Percentiles rank a stretch among this genome's conserved stretches.
Evolutionary conservation across 1,140 invertebrate genomes (phyloP).

Genomic region (Habropoda laboriosa): DNA sequence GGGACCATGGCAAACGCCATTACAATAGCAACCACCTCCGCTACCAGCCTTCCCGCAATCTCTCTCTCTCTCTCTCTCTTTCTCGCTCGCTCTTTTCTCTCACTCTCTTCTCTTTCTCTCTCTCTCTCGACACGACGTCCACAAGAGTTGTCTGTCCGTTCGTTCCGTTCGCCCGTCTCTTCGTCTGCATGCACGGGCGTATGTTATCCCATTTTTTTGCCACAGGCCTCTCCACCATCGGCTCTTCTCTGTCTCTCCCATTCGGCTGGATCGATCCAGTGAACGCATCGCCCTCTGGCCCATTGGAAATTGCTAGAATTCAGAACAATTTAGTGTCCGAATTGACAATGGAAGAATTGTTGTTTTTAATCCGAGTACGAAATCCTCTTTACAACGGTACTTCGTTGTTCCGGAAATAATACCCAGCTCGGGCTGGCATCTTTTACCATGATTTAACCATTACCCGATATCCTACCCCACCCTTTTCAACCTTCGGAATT

Average conservation of each 20-base stretch:
- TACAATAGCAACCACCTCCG: slow-evolving; percentile 66
- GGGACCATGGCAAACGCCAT: slow-evolving; percentile 70
- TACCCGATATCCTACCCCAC: not conserved
- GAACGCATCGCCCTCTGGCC: slow-evolving; percentile 60
- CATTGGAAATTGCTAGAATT: slow-evolving; percentile 60
- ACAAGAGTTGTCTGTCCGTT: slow-evolving; percentile 59
- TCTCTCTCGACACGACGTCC: slow-evolving; percentile 57
- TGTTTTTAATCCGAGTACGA: slow-evolving; percentile 26
- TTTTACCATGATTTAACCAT: not conserved
- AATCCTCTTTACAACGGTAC: slow-evolving; percentile 14
- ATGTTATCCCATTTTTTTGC: slow-evolving; percentile 72
- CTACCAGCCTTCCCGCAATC: slow-evolving; percentile 54
- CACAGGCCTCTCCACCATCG: slow-evolving; percentile 60
- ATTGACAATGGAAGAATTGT: slow-evolving; percentile 35
- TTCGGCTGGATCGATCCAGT: slow-evolving; percentile 59
- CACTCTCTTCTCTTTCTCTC: slow-evolving; percentile 32
- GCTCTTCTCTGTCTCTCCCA: slow-evolving; percentile 52
- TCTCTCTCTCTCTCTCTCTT: slow-evolving; percentile 40
- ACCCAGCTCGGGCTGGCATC: not conserved
- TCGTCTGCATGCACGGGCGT: slow-evolving; percentile 63
- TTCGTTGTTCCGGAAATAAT: slow-evolving; percentile 8
- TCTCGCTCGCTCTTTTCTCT: slow-evolving; percentile 22
- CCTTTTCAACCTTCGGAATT: too few relatives aligned
- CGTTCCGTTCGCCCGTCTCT: slow-evolving; percentile 50
- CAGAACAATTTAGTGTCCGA: slow-evolving; percentile 54